Evolutionary conservation across 2,797 vertebrate genomes (phyloP).

Genomic region (Menidia menidia): DNA sequence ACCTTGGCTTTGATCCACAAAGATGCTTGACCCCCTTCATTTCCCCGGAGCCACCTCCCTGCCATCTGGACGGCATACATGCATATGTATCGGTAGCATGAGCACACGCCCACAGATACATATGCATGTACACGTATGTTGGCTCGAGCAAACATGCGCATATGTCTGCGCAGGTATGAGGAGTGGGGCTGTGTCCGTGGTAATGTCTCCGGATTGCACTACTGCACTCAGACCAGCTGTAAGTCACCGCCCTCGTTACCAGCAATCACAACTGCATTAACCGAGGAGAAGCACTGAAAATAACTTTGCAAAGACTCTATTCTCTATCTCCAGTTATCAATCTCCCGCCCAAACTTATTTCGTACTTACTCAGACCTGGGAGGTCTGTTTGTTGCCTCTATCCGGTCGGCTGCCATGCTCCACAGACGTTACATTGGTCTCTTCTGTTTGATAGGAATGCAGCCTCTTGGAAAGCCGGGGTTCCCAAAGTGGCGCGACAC

Average conservation of each 20-base stretch:
- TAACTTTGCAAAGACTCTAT: conserved; percentile 4
- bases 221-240: conserved; percentile 15
- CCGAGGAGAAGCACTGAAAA: neutral
- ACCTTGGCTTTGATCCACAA: conserved; percentile 88
- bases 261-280: conserved; percentile 27
- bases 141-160: conserved; percentile 37
- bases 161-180: conserved; percentile 46
- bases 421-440: conserved; percentile 55
- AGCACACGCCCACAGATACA: conserved; percentile 63
- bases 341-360: conserved; percentile 55
- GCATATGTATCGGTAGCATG: conserved; percentile 73
- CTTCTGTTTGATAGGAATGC: conserved; percentile 72
- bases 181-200: conserved; percentile 5
- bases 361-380: conserved; percentile 24
- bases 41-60: conserved; percentile 70
- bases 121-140: conserved; percentile 64
- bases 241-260: conserved; percentile 49
- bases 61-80: conserved; percentile 82
- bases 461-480: conserved; percentile 54
- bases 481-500: conserved; percentile 65
- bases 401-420: conserved; percentile 44
- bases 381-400: conserved; percentile 4
- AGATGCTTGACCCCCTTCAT: conserved; percentile 83
- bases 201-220: conserved; percentile 3
- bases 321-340: conserved; percentile 17